Evolutionary conservation across 2,888 invertebrate species (phyloP), one percentile per base, ranked within the genome.

Genomic region (Tuberolachnus salignus): DNA sequence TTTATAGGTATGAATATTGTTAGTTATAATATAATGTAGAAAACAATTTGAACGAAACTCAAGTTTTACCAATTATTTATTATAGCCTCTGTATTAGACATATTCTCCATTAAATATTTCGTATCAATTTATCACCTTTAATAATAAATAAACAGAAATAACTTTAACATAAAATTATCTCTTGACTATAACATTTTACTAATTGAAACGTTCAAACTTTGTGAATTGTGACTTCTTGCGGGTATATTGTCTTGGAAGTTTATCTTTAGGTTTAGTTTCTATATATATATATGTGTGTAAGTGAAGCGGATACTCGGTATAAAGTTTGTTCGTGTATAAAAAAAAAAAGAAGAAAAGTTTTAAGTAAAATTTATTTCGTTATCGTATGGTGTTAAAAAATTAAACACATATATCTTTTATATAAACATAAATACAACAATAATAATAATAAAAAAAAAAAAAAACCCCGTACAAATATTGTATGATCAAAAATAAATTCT

Each of bases 181-280:
- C 34, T 61, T 49, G 34, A n/a, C 19, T 59, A 34, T 34, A 72
- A 49, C 49, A 34, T 61, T 61, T 72, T 72, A 72, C 72, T 73
- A 73, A 73, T 53, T 63, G 73, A 73, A 73, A 73, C 61, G 61
- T 51, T 72, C n/a, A 63, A 61, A 73, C 63, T 73, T 63, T 53
- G 14, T 51, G 51, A 34, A 46, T 34, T 72, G 34, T 63, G 61
- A 63, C 63, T 73, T 63, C n/a, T 73, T 23, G 63, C 0, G 42
- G 51, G 51, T 63, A 9, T 51, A 63, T 63, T 73, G 63, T 73
- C 21, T 42, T 21, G 21, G 34, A 42, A 61, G 49, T 59, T 72
- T 72, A 26, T 59, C 26, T 63, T 73, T 26, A 57, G 26, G 71
- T 72, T 72, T 72, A 23, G 23, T 61, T 63, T 61, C 59, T 59